These are phyloP conservation scores for Pseudopleuronectes americanus DNA, from an alignment of 2,797 vertebrate genomes.

Conservation along the genomic window DNA sequence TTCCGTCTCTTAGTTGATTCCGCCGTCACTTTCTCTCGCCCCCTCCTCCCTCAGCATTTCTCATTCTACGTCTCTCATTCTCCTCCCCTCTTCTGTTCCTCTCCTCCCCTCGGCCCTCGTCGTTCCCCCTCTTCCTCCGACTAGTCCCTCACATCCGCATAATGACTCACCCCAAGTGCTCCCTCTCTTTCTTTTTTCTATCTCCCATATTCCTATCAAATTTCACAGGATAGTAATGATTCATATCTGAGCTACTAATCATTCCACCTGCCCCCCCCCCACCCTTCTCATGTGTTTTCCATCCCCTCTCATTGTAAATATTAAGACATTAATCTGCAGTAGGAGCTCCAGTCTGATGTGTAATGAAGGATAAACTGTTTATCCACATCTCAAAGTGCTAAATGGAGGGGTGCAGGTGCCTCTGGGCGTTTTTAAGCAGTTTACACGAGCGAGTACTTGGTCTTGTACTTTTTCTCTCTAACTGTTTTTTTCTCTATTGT, in stretches of 20 bases:
- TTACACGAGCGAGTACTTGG: neutral
- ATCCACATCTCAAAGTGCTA: neutral
- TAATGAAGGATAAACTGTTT: conserved; percentile 3
- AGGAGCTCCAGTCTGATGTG: neutral
- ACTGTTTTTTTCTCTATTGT: neutral
- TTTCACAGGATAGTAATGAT: neutral
- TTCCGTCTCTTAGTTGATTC: neutral
- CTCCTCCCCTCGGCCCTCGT: neutral
- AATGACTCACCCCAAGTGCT: conserved; percentile 18
- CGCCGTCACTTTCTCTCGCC: neutral
- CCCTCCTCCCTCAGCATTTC: neutral
- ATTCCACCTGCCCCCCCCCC: neutral
- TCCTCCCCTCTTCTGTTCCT: neutral
- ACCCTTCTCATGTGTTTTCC: neutral
- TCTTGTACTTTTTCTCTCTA: neutral
- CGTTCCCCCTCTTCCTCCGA: neutral
- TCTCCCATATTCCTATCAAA: neutral
- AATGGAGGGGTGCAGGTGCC: no score
- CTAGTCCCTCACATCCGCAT: conserved; percentile 27
- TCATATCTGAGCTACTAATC: conserved; percentile 14
- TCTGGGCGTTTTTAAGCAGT: neutral
- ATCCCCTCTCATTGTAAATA: no score
- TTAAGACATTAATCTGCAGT: no score
- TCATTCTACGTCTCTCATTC: neutral
- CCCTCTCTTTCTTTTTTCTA: neutral